phyloP scores from a whole-genome alignment of 2,113 vertebrate genomes.

The Helogale parvula region DNA sequence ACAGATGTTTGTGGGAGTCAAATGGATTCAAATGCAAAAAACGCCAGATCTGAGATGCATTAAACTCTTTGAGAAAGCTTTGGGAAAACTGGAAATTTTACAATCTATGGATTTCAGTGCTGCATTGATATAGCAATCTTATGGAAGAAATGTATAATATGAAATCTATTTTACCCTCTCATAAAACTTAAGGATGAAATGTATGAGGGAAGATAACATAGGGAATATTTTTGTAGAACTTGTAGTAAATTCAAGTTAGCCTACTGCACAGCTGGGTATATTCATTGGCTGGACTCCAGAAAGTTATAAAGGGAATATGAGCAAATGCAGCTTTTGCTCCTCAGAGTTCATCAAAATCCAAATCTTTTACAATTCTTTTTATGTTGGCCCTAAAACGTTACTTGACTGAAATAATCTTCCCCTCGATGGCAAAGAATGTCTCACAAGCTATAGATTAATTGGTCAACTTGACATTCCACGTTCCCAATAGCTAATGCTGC shows the following conservation, averaged over 20 bases:
- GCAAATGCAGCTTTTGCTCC: conserved; percentile 43
- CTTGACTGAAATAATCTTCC: conserved; percentile 67
- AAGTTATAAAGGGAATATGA: conserved; percentile 54
- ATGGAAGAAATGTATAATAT: conserved; percentile 43
- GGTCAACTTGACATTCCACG: conserved; percentile 59
- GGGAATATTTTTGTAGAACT: conserved; percentile 50
- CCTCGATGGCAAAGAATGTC: conserved; percentile 44
- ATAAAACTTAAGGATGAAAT: conserved; percentile 67
- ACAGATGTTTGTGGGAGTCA: conserved; percentile 44
- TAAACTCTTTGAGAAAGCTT: conserved; percentile 19
- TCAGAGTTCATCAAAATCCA: conserved; percentile 66
- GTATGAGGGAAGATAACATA: conserved; percentile 70
- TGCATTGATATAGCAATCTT: not conserved
- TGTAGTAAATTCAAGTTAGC: conserved; percentile 61
- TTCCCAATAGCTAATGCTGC: conserved; percentile 12
- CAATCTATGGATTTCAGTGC: conserved; percentile 21
- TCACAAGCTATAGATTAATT: conserved; percentile 55
- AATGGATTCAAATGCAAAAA: conserved; percentile 24
- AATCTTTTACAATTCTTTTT: conserved; percentile 71
- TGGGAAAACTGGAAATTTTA: conserved; percentile 55
- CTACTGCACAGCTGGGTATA: conserved; percentile 35
- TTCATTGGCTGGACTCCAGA: conserved; percentile 61
- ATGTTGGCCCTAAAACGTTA: conserved; percentile 71
- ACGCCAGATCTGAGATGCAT: not conserved
- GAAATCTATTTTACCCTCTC: conserved; percentile 59